A percentile compares a stretch with the other conserved stretches of the same genome.
Conservation (phyloP, 2,113 vertebrate genomes). For the Ornithorhynchus anatinus region DNA sequence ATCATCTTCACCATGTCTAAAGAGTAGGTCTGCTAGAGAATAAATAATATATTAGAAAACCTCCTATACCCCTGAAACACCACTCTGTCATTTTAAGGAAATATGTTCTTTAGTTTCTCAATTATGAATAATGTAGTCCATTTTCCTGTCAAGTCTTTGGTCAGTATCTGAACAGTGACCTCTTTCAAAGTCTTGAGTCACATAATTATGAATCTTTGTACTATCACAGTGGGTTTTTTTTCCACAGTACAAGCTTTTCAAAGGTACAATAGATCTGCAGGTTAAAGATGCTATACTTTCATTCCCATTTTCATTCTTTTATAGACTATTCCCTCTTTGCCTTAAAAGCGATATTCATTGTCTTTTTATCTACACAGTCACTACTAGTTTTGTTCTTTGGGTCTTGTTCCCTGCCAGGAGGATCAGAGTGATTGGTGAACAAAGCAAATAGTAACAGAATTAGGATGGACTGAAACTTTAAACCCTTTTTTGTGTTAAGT, state of each 20-base stretch:
- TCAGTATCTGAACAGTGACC: constrained; percentile 63
- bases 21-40: constrained; percentile 78
- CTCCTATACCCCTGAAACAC: constrained; percentile 62
- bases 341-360: constrained; percentile 76
- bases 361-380: constrained; percentile 78
- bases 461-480: constrained; percentile 65
- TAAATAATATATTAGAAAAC: constrained; percentile 75
- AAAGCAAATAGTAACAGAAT: constrained; percentile 79
- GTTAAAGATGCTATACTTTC: constrained; percentile 75
- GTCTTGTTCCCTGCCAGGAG: constrained; percentile 77
- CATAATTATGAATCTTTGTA: constrained; percentile 71
- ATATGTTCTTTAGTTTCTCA: constrained; percentile 63
- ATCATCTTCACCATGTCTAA: constrained; percentile 70
- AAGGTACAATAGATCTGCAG: constrained; percentile 74
- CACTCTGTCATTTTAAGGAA: constrained; percentile 63
- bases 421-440: constrained; percentile 78
- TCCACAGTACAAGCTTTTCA: constrained; percentile 68
- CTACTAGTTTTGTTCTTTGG: constrained; percentile 76
- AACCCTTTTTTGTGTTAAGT: constrained; percentile 50
- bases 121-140: constrained; percentile 76
- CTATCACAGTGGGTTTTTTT: constrained; percentile 60
- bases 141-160: constrained; percentile 70
- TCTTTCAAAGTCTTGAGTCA: constrained; percentile 64
- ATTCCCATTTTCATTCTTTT: constrained; percentile 75
- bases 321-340: constrained; percentile 70